Conservation (phyloP, 2,797 vertebrate species). For the Octomys mimax region DNA sequence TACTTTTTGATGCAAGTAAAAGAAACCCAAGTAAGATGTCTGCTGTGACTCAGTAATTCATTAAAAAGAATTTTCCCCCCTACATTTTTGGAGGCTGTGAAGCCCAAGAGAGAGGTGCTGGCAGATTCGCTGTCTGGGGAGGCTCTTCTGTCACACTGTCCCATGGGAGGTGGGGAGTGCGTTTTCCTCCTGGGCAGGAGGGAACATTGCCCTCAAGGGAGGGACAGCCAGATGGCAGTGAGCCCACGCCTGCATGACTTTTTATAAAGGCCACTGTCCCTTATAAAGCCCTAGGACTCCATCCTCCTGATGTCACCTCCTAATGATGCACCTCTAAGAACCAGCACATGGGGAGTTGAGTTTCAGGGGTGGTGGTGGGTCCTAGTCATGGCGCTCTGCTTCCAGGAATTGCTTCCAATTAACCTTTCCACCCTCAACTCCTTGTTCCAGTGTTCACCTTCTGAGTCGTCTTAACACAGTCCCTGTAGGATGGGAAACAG, state of each 20-base stretch:
- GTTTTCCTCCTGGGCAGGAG: too few species aligned
- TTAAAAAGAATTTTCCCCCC: too few species aligned
- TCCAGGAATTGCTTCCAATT: conserved; percentile 16
- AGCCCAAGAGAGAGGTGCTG: background rate
- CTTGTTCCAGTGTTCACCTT: background rate
- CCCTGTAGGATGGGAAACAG: background rate
- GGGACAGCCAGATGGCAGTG: background rate
- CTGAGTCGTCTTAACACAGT: background rate
- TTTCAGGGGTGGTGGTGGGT: background rate
- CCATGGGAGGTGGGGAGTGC: too few species aligned
- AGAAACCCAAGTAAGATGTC: background rate
- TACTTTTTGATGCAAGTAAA: background rate
- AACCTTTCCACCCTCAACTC: background rate
- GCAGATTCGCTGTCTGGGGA: background rate
- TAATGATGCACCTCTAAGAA: too few species aligned
- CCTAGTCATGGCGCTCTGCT: background rate
- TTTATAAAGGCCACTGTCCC: background rate
- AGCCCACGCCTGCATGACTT: too few species aligned
- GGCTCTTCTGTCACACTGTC: background rate
- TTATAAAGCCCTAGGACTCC: background rate
- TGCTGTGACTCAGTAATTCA: background rate
- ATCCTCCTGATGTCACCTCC: background rate
- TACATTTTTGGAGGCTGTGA: background rate
- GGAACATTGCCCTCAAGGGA: background rate
- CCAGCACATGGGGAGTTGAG: background rate